Base-by-base conservation (phyloP, 2,888 invertebrate genomes). In the Pristionchus maxplancki region DNA sequence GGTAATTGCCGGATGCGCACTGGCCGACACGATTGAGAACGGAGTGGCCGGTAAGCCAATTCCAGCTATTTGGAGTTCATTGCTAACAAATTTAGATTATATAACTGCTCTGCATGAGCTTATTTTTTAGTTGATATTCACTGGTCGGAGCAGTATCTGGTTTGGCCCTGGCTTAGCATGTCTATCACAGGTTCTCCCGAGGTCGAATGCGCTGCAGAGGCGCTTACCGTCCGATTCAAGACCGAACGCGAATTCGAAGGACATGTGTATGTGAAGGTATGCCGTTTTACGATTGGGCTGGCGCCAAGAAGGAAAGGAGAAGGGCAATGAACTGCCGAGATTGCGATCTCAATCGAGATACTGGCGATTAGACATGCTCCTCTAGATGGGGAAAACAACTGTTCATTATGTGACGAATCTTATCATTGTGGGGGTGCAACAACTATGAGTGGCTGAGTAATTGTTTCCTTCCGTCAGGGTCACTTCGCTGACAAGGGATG, bases 231-330 rank as follows among this genome's bases (percentile, higher is more conserved):
- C 34, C 86, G 90, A n/a, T 93, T 93, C 89, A 89, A 89, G 81
- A 93, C 93, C 53, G 88, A 91, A 58, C 87, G 87, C 64, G 90
- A 91, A 71, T 93, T 93, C 86, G 93, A 93, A 88, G 93, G 93
- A 40, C 93, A 93, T 89, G 90, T 90, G 31, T 93, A 93, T 84
- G 93, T 93, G 28, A 90, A 90, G 88, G 91, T 88, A 40, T 44
- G 34, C 44, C 37, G 83, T 17, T 58, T 53, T 44, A 81, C 53
- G 82, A 82, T 34, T 34, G 50, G 50, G 24, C 34, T 58, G 50
- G 53, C 82, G 53, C 50, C 50, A 53, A 81, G 81, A 64, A 64
- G 40, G 15, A 64, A 50, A 53, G 24, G 74, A 81, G 81, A 31
- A 81, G 48, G 24, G 53, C 90, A 67, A 91, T 92, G 44, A 90